Base-by-base conservation (phyloP, 2,113 vertebrate genomes). In the Illadopsis cleaveri region DNA sequence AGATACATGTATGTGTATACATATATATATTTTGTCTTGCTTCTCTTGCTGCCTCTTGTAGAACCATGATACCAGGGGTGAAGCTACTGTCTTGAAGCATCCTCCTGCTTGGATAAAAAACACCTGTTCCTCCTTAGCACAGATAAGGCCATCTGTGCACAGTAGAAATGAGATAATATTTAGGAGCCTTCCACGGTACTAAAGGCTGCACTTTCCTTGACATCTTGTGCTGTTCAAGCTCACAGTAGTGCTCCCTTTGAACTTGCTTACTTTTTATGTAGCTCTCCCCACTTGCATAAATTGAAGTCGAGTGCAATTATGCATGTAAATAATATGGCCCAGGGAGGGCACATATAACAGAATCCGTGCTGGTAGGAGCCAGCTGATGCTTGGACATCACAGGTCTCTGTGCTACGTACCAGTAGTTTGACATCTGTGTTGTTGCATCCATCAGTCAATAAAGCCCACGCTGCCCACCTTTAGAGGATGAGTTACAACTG, bases 111-210 rank as follows among this genome's bases (percentile, higher is more conserved):
- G 1, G 16, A 73, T 81, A 73, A 69, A 76, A 75, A 70, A 66
- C 54, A 38, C 54, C 5, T 66, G 27, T 12, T 93, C 33, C 47
- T 78, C 60, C 47, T 86, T 54, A 82, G 71, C 22, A 30, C 10
- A 80, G 87, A 90, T 93, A 83, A 93, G 65, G 54, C 66, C 71
- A 86, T 93, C 66, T 82, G 68, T 82, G 79, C 54, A 25, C 60
- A 81, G 57, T 75, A 82, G 33, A 83, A 66, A 21, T 1, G 12
- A 88, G 66, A 89, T 86, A 91, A 72, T 12, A 15, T 44, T 86
- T 72, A 87, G 70, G 61, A 93, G 37, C 79, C 42, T 95, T 45
- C 68, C 42, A 87, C 62, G 45, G 33, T 77, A 47, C 37, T 61
- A 40, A 75, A 65, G 27, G 18, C 42, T 54, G 31, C 18, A 5